phyloP scores from a whole-genome alignment of 2,113 vertebrate genomes.

The Tupaia chinensis region DNA sequence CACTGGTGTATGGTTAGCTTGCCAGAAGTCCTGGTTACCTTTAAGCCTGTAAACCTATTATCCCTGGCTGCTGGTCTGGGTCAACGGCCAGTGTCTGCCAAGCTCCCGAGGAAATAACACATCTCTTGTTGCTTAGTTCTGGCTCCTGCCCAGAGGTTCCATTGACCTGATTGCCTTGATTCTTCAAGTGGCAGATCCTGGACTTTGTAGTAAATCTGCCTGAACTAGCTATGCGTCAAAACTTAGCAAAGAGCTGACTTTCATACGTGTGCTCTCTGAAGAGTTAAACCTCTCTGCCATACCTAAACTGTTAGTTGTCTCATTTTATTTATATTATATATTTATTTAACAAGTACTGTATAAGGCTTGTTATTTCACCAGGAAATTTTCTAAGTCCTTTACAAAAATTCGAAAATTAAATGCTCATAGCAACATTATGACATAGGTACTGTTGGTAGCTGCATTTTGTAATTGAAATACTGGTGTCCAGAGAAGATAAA shows the following conservation, averaged over 20 bases:
- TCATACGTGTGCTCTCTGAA: neutral
- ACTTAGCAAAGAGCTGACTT: neutral
- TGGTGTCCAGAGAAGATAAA: neutral
- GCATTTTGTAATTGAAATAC: neutral
- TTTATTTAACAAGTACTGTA: neutral
- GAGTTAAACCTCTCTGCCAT: neutral
- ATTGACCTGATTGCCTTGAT: constrained; percentile 38
- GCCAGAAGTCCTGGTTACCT: neutral
- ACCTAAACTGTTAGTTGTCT: neutral
- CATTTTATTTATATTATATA: constrained; percentile 2
- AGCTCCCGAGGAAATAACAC: neutral
- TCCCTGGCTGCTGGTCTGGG: neutral
- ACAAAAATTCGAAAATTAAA: neutral
- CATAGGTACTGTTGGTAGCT: neutral
- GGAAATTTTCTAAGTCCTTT: neutral
- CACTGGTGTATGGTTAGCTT: neutral
- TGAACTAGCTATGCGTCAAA: constrained; percentile 43
- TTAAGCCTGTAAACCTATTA: neutral
- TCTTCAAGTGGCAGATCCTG: neutral
- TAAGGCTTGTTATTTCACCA: neutral
- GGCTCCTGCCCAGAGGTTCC: constrained; percentile 7
- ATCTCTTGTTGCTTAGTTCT: constrained; percentile 50
- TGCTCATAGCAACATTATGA: neutral
- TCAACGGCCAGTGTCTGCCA: neutral
- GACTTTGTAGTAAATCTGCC: constrained; percentile 12